These are phyloP conservation scores for Epsilonema sp. DNA, from an alignment of 2,888 invertebrate genomes.

Conservation along the genomic window DNA sequence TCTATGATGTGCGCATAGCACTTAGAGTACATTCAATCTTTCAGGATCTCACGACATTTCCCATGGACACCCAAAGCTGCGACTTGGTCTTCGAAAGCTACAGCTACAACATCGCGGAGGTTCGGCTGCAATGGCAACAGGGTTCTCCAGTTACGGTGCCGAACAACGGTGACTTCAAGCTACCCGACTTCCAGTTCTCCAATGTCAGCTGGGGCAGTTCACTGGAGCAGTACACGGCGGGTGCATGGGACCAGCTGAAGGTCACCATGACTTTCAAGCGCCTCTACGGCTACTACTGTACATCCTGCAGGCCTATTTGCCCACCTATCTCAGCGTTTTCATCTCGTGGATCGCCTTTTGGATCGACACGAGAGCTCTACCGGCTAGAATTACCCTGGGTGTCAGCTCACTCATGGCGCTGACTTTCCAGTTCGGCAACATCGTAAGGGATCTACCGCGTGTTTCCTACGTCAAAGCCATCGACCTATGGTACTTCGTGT, in stretches of 20 bases:
- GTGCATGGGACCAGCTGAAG: constrained; percentile 6
- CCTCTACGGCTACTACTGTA: constrained; percentile 6
- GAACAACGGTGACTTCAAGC: neutral
- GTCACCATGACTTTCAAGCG: constrained; percentile 5
- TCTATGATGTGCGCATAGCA: too few species aligned
- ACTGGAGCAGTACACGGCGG: constrained; percentile 2
- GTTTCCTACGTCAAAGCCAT: too few species aligned
- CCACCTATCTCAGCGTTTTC: too few species aligned
- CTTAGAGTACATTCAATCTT: too few species aligned
- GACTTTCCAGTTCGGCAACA: too few species aligned
- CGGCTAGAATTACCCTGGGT: too few species aligned
- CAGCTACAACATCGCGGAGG: constrained; percentile 7
- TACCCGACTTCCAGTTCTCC: constrained; percentile 2
- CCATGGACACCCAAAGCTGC: constrained; percentile 7
- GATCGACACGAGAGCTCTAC: too few species aligned
- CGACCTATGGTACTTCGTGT: too few species aligned
- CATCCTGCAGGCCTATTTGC: too few species aligned
- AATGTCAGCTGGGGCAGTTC: neutral
- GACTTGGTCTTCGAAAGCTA: constrained; percentile 4
- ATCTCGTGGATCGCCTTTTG: too few species aligned
- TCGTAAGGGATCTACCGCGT: too few species aligned
- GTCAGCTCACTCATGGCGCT: too few species aligned
- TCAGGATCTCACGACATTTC: constrained; percentile 5
- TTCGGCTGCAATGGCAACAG: constrained; percentile 2
- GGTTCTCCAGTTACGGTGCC: constrained; percentile 1